A percentile compares a stretch with the other conserved stretches of the same genome.
Conservation (phyloP, 2,888 invertebrate species). For the Clostera curtula region DNA sequence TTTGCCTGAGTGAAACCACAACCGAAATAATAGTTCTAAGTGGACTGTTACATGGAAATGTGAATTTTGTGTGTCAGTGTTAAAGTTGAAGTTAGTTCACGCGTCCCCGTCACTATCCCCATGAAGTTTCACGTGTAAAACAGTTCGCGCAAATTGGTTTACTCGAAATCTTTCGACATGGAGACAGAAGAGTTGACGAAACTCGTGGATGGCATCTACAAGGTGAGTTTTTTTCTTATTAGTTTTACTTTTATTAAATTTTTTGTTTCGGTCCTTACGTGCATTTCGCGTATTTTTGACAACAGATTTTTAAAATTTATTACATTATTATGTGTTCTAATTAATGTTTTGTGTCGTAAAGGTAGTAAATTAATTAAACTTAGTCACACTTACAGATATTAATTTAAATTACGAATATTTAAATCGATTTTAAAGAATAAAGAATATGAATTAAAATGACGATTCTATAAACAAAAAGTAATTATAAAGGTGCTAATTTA, state of each 20-base stretch:
- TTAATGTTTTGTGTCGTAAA: too few relatives aligned
- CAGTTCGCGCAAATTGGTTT: slow-evolving; percentile 38
- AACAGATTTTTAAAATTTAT: too few relatives aligned
- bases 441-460: too few relatives aligned
- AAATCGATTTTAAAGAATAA: too few relatives aligned
- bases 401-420: too few relatives aligned
- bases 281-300: too few relatives aligned
- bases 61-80: slow-evolving; percentile 62
- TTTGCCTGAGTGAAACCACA: slow-evolving; percentile 51
- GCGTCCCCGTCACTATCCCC: slow-evolving; percentile 41
- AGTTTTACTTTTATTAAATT: slow-evolving; percentile 6
- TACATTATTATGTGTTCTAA: too few relatives aligned
- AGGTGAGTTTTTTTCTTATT: slow-evolving; percentile 75
- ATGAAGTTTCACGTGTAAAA: slow-evolving; percentile 66
- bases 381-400: too few relatives aligned
- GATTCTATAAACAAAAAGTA: too few relatives aligned
- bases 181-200: slow-evolving; percentile 94
- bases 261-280: too few relatives aligned
- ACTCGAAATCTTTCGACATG: slow-evolving; percentile 68
- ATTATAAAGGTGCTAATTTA: too few relatives aligned
- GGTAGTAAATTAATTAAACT: too few relatives aligned
- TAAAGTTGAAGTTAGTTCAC: slow-evolving; percentile 51
- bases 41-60: slow-evolving; percentile 57
- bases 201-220: slow-evolving; percentile 92
- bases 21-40: slow-evolving; percentile 29